phyloP scores from a whole-genome alignment of 2,888 invertebrate genomes.

The Acanthosoma haemorrhoidale region DNA sequence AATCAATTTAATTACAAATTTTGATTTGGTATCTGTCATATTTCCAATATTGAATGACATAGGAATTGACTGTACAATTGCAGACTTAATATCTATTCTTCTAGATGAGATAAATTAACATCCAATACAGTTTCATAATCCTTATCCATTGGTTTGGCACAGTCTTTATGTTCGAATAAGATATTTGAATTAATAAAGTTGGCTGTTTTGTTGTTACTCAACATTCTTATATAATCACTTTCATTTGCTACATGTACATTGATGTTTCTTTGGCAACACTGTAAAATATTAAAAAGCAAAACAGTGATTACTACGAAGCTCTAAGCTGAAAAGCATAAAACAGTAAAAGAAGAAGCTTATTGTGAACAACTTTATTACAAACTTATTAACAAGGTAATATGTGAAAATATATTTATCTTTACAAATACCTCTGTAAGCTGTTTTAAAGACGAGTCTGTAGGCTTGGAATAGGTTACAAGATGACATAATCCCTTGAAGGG shows the following conservation, averaged over 20 bases:
- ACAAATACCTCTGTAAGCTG: constrained; percentile 3
- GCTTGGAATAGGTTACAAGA: background rate
- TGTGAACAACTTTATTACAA: background rate
- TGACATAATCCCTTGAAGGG: constrained; percentile 2
- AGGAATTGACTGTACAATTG: too few species aligned
- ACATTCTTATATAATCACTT: constrained; percentile 2
- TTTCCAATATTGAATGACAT: too few species aligned
- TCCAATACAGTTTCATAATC: background rate
- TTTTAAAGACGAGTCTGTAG: background rate
- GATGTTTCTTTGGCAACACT: background rate
- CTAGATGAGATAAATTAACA: background rate
- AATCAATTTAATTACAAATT: too few species aligned
- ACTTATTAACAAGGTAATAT: background rate
- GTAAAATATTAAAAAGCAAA: background rate
- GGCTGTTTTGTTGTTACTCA: background rate
- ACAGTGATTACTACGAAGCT: too few species aligned
- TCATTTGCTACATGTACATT: background rate
- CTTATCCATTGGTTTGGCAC: background rate
- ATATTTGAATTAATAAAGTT: background rate
- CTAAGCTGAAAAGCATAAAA: too few species aligned
- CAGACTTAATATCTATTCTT: background rate
- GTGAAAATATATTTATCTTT: background rate
- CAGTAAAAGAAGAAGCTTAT: too few species aligned
- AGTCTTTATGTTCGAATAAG: constrained; percentile 16
- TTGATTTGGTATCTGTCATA: too few species aligned